Conservation (phyloP, 2,797 vertebrate genomes). For the Denticeps clupeoides region DNA sequence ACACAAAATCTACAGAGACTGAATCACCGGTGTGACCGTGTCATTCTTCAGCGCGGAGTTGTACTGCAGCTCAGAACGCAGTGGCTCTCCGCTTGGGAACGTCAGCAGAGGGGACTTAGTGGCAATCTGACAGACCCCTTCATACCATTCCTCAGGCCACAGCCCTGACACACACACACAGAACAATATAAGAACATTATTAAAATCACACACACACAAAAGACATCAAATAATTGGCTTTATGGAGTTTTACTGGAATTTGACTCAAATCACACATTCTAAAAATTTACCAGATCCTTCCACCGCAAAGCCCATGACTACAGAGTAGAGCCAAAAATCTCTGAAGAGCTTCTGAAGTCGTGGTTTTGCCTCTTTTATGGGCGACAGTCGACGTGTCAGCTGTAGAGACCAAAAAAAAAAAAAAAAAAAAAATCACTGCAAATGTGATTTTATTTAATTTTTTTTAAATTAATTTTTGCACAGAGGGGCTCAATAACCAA, state of each 20-base stretch:
- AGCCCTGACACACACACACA: constrained; percentile 26
- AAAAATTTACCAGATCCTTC: constrained; percentile 83
- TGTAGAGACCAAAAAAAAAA: constrained; percentile 31
- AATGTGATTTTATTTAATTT: not conserved
- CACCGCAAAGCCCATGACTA: constrained; percentile 94
- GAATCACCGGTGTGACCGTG: constrained; percentile 76
- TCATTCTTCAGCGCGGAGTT: constrained; percentile 96
- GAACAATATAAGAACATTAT: too few relatives aligned
- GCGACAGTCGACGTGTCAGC: constrained; percentile 81
- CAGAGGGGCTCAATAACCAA: too few relatives aligned
- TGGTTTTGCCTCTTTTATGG: constrained; percentile 95
- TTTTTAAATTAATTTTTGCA: not conserved
- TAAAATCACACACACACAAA: too few relatives aligned
- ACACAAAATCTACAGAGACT: too few relatives aligned
- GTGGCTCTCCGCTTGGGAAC: constrained; percentile 88
- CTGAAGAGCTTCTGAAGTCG: constrained; percentile 93
- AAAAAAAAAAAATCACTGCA: not conserved
- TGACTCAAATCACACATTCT: not conserved
- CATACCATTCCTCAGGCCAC: constrained; percentile 83
- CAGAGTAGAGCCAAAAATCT: constrained; percentile 95
- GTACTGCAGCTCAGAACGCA: constrained; percentile 91
- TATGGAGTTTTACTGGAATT: not conserved
- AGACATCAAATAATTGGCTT: too few relatives aligned
- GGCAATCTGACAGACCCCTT: constrained; percentile 45
- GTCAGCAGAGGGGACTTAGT: constrained; percentile 90